Evolutionary conservation across 2,888 invertebrate species (phyloP).

Genomic region (Pteria penguin): DNA sequence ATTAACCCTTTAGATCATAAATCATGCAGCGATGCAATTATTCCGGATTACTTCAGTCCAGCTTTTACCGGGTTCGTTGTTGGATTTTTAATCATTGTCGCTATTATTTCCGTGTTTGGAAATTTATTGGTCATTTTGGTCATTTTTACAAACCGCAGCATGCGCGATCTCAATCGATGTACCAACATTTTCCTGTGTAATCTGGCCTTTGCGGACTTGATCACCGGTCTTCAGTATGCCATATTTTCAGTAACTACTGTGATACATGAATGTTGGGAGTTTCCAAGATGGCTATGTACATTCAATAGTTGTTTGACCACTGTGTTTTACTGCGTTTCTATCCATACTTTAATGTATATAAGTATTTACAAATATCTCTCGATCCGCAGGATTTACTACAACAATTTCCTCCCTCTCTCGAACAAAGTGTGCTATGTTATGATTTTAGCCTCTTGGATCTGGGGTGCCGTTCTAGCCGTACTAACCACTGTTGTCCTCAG

Average conservation of each 20-base stretch:
- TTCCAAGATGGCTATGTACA: slow-evolving; percentile 73
- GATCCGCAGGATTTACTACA: slow-evolving; percentile 77
- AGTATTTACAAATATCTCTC: slow-evolving; percentile 79
- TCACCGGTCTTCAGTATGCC: slow-evolving; percentile 77
- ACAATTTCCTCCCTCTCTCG: slow-evolving; percentile 59
- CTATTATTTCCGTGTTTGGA: slow-evolving; percentile 22
- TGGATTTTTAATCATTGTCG: slow-evolving; percentile 10
- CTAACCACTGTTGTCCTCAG: slow-evolving; percentile 75
- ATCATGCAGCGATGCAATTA: too few relatives aligned
- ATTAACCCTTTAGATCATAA: too few relatives aligned
- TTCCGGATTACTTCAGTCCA: slow-evolving; percentile 28
- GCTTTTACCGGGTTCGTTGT: slow-evolving; percentile 14
- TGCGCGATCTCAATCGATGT: slow-evolving; percentile 78
- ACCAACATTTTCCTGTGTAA: slow-evolving; percentile 80
- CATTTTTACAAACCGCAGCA: slow-evolving; percentile 23
- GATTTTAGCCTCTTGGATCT: slow-evolving; percentile 78
- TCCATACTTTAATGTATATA: slow-evolving; percentile 81
- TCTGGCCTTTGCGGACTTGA: slow-evolving; percentile 79
- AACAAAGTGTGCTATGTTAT: slow-evolving; percentile 72
- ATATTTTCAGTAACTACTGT: slow-evolving; percentile 79
- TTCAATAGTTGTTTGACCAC: slow-evolving; percentile 79
- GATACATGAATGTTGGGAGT: slow-evolving; percentile 77
- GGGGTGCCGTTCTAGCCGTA: slow-evolving; percentile 75
- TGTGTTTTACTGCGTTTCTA: slow-evolving; percentile 78
- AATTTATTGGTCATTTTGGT: slow-evolving; percentile 35